Evolutionary conservation across 2,888 invertebrate species (phyloP).

Genomic region (Gnatocerus cornutus): DNA sequence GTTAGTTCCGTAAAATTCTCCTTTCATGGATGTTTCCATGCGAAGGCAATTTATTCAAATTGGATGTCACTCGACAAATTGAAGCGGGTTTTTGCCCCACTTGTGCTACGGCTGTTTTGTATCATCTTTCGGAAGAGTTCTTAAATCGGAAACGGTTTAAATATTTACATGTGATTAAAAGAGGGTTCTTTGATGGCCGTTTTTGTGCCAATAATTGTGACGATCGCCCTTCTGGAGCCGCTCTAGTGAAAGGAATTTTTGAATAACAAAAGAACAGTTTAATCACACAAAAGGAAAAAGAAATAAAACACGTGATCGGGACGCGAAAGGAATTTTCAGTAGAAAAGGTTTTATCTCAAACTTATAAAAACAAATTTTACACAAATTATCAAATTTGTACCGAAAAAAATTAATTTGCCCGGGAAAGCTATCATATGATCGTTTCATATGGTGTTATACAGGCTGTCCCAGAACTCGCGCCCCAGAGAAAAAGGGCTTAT

Average conservation of each 20-base stretch:
- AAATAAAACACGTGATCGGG: no score
- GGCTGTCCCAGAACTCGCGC: no score
- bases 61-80: constrained; percentile 21
- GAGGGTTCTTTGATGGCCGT: constrained; percentile 28
- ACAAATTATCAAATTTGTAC: no score
- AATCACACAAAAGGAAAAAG: no score
- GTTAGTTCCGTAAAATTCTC: no score
- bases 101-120: constrained; percentile 21
- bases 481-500: no score
- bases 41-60: constrained; percentile 18
- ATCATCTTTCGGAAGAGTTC: constrained; percentile 33
- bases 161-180: constrained; percentile 37
- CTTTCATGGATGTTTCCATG: background rate
- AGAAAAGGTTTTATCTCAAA: no score
- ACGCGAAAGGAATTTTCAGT: no score
- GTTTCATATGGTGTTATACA: no score
- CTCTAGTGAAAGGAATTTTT: constrained; percentile 1
- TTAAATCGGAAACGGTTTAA: constrained; percentile 44
- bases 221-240: background rate
- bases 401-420: no score
- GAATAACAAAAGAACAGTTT: background rate
- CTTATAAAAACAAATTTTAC: no score
- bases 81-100: constrained; percentile 6
- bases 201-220: constrained; percentile 6
- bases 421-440: no score